Conservation (phyloP, 2,888 invertebrate genomes). For the Callosobruchus maculatus region DNA sequence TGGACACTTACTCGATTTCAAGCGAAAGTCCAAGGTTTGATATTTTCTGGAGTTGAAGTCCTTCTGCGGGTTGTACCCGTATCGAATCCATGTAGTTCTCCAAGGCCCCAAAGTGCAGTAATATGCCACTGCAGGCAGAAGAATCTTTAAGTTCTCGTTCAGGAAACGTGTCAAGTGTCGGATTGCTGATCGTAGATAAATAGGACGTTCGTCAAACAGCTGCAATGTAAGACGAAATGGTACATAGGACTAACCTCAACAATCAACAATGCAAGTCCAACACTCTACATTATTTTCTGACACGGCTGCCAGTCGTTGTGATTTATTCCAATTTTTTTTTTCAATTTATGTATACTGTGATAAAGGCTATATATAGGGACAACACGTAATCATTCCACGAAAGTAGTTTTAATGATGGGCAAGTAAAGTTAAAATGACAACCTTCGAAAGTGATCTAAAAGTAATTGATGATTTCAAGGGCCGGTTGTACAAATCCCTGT, state of each 20-base stretch:
- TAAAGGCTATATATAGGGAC: too few relatives aligned
- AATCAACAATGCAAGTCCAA: too few relatives aligned
- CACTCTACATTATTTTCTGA: too few relatives aligned
- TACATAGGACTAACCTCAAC: neutral
- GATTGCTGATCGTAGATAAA: conserved; percentile 84
- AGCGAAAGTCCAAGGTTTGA: conserved; percentile 83
- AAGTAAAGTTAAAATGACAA: too few relatives aligned
- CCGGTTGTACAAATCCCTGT: too few relatives aligned
- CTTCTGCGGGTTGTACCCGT: conserved; percentile 88
- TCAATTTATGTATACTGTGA: too few relatives aligned
- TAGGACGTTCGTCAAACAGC: conserved; percentile 80
- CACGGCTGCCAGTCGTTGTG: too few relatives aligned
- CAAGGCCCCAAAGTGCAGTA: conserved; percentile 90
- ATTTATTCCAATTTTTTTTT: too few relatives aligned
- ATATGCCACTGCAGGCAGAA: conserved; percentile 81
- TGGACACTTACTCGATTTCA: neutral
- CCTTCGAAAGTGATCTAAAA: too few relatives aligned
- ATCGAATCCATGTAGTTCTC: conserved; percentile 84
- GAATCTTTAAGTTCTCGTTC: conserved; percentile 63
- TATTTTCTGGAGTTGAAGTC: conserved; percentile 75
- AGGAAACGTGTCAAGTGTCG: conserved; percentile 61
- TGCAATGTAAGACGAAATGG: conserved; percentile 34
- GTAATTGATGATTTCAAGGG: too few relatives aligned
- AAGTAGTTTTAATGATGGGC: too few relatives aligned
- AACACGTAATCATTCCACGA: too few relatives aligned